Evolutionary conservation across 2,888 invertebrate species (phyloP).

Genomic region (Eilema caniola): DNA sequence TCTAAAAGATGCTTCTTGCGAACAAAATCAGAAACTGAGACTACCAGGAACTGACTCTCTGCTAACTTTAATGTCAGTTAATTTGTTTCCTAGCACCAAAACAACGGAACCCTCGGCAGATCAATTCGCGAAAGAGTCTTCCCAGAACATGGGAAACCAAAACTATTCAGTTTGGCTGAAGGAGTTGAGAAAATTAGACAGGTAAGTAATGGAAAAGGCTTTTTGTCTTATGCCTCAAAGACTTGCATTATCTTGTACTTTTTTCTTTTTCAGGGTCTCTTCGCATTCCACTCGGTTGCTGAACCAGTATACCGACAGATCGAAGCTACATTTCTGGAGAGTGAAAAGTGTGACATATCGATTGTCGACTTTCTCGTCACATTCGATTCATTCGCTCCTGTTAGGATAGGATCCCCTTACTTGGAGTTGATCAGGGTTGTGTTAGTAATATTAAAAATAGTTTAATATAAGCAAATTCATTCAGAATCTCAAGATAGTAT

Average conservation of each 20-base stretch:
- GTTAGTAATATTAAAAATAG: conserved; percentile 57
- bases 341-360: conserved; percentile 86
- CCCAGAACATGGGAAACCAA: conserved; percentile 61
- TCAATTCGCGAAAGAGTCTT: conserved; percentile 56
- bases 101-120: conserved; percentile 47
- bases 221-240: background rate
- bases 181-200: conserved; percentile 72
- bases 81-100: conserved; percentile 60
- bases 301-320: conserved; percentile 81
- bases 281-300: conserved; percentile 82
- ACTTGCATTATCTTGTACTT: background rate
- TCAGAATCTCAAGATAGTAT: no score
- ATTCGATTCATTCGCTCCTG: conserved; percentile 65
- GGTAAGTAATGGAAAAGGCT: conserved; percentile 43
- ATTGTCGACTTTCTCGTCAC: conserved; percentile 74
- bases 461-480: background rate
- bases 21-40: no score
- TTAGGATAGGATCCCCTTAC: conserved; percentile 69
- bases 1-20: no score
- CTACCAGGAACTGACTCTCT: background rate
- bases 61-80: background rate
- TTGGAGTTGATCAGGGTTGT: conserved; percentile 69
- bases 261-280: conserved; percentile 67
- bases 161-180: conserved; percentile 66
- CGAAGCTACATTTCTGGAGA: conserved; percentile 83